phyloP scores from a whole-genome alignment of 2,113 vertebrate species.

The Oreamnos americanus region DNA sequence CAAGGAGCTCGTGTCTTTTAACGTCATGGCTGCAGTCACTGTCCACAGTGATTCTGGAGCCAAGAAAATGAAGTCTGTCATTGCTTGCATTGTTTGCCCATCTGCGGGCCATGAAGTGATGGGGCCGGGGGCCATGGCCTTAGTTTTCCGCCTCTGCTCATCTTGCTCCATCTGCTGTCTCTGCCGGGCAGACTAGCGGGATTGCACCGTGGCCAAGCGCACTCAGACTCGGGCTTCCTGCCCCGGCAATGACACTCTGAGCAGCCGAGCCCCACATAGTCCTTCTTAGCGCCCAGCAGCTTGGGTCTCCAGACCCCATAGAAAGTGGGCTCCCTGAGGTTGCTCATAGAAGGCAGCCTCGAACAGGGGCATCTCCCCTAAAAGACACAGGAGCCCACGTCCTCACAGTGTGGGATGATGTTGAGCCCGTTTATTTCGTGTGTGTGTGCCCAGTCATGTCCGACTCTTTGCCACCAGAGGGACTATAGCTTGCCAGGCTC shows the following conservation, averaged over 20 bases:
- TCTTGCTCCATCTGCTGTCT: not conserved
- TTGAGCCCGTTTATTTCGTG: fast-evolving
- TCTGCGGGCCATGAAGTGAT: not conserved
- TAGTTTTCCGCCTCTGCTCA: not conserved
- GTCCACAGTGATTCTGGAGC: not conserved
- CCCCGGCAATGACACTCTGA: not conserved
- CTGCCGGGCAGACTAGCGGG: not conserved
- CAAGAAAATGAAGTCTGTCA: not conserved
- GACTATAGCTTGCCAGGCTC: not conserved
- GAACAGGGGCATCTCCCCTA: fast-evolving
- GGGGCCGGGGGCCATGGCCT: not conserved
- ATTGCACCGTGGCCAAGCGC: not conserved
- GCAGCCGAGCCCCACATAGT: fast-evolving
- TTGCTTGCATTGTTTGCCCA: not conserved
- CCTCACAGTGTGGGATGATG: fast-evolving
- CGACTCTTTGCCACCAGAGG: not conserved
- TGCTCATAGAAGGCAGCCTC: not conserved
- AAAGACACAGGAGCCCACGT: not conserved
- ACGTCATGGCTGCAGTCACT: not conserved
- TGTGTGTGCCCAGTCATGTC: not conserved
- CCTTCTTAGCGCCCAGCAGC: not conserved
- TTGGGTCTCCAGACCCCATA: not conserved
- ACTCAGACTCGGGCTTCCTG: not conserved
- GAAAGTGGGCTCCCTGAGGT: not conserved
- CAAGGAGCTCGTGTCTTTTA: not conserved